Base-by-base conservation (phyloP, 2,888 invertebrate species). In the Oxyteleia sp. region DNA sequence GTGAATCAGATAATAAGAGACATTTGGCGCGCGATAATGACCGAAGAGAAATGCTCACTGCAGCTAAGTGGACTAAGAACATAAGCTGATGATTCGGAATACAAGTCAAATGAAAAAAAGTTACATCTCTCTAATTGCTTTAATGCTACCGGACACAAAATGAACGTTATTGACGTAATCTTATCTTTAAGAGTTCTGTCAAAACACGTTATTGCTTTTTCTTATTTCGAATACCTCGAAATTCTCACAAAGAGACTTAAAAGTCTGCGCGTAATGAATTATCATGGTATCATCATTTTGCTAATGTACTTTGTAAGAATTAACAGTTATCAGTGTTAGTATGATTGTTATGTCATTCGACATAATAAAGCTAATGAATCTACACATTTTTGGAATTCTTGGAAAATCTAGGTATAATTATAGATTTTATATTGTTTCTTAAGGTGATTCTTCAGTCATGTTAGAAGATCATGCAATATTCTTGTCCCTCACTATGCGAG, bases 141-240 rank as follows among this genome's bases (percentile, higher is more conserved):
- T 82, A 76, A 82, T 82, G 76, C 72, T 82, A 82, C 76, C 15
- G 76, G 71, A 64, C 66, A 76, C 66, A 61, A 61, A 71, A 82
- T 76, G 59, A 66, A 61, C 49, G 64, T 29, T 66, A 76, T 63
- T 75, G 74, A 55, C 69, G 13, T 45, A 76, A 82, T 82, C 82
- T 82, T 76, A 82, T 82, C 82, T 71, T 53, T 66, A 53, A 66
- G 20, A 76, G 59, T 66, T 51, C 71, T 76, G 82, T 82, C 82
- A 76, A 82, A 76, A 72, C 76, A 76, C 69, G 61, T 76, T 76
- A 76, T 72, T 71, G 71, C 82, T 76, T 45, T 72, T 68, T 76
- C 76, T 76, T 76, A 76, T 72, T 82, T 76, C 64, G 23, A 8
- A 71, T 53, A 38, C 45, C 38, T 66, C 71, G 64, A 64, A 63